A percentile compares a stretch with the other conserved stretches of the same genome.
These are phyloP conservation scores for Papilio gigon DNA, from an alignment of 2,888 invertebrate genomes.

Conservation along the genomic window DNA sequence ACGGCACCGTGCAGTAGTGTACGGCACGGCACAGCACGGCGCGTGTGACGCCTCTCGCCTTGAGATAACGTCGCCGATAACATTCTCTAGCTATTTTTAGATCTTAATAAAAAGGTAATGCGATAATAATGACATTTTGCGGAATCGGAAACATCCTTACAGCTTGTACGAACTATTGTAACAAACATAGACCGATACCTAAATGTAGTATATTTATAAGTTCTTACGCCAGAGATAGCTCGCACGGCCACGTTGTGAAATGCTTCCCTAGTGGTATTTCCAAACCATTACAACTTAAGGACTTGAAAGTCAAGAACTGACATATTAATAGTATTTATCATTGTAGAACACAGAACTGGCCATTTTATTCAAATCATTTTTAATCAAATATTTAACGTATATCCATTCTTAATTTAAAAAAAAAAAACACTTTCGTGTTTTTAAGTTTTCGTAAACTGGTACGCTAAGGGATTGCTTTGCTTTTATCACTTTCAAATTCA, in stretches of 20 bases:
- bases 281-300: neutral
- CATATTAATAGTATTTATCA: neutral
- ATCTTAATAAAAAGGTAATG: conserved; percentile 75
- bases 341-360: neutral
- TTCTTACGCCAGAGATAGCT: conserved; percentile 8
- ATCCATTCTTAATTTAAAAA: no score
- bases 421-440: no score
- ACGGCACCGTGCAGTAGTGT: conserved; percentile 45
- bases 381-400: no score
- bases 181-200: conserved; percentile 25
- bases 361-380: neutral
- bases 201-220: neutral
- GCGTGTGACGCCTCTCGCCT: conserved; percentile 68
- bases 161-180: neutral
- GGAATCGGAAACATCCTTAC: conserved; percentile 44
- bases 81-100: conserved; percentile 74
- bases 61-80: conserved; percentile 79
- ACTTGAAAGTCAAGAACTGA: neutral
- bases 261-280: neutral
- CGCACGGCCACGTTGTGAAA: neutral
- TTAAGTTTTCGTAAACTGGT: neutral
- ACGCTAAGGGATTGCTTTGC: neutral
- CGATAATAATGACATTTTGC: conserved; percentile 60
- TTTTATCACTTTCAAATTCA: neutral
- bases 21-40: conserved; percentile 45